phyloP scores from a whole-genome alignment of 2,888 invertebrate species.

The Lumbricus terrestris region DNA sequence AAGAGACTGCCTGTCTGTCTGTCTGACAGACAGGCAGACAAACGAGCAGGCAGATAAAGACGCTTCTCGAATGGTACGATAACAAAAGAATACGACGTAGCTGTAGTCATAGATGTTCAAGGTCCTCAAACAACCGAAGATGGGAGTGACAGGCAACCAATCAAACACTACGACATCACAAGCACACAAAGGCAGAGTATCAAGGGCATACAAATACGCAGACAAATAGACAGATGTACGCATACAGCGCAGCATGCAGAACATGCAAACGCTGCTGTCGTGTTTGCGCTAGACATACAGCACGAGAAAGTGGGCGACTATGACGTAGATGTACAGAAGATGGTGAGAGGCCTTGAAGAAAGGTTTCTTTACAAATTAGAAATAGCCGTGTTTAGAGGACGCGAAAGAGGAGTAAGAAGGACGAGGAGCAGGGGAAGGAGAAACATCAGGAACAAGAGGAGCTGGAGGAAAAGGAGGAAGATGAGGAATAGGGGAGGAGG shows the following conservation, averaged over 20 bases:
- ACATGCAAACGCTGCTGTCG: no score
- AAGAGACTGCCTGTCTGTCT: neutral
- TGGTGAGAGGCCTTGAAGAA: neutral
- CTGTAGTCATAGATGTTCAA: neutral
- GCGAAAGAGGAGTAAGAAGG: neutral
- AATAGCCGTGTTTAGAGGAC: neutral
- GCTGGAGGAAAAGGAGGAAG: no score
- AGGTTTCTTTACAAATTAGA: neutral
- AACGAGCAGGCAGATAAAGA: no score
- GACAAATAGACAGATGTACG: neutral
- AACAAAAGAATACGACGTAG: neutral
- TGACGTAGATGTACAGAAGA: neutral
- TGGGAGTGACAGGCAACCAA: neutral
- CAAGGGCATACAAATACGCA: neutral
- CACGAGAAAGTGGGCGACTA: neutral
- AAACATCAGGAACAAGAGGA: no score
- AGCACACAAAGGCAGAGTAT: neutral
- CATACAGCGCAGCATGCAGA: neutral
- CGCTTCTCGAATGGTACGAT: neutral
- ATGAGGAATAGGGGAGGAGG: no score
- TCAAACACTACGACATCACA: neutral
- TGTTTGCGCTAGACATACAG: neutral
- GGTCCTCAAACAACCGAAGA: neutral
- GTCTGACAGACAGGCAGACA: neutral
- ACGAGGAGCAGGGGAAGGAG: no score